A percentile compares a stretch with the other conserved stretches of the same genome.
Evolutionary conservation across 2,888 invertebrate species (phyloP).

Genomic region (Psylliodes chrysocephalus): DNA sequence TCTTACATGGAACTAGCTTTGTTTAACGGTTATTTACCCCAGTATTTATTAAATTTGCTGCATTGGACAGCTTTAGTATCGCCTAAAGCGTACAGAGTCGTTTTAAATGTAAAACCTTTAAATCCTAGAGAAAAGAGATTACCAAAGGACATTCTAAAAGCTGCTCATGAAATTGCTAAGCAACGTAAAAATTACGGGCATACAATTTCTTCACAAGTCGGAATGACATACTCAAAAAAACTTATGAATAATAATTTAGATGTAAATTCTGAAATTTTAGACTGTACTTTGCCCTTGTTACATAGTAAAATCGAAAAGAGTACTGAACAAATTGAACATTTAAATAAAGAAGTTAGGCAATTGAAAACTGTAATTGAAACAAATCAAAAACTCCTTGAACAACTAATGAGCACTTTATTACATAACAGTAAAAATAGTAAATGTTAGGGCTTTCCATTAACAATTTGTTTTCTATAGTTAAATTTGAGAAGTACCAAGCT

Average conservation of each 20-base stretch:
- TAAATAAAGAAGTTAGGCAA: constrained; percentile 75
- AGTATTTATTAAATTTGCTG: constrained; percentile 77
- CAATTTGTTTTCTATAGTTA: neutral
- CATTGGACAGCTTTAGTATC: constrained; percentile 83
- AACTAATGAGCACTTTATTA: constrained; percentile 55
- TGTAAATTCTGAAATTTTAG: constrained; percentile 57
- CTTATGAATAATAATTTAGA: constrained; percentile 72
- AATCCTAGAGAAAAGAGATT: constrained; percentile 85
- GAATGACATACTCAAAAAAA: constrained; percentile 72
- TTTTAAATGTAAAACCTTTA: constrained; percentile 83
- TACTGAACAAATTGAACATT: constrained; percentile 73
- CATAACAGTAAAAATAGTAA: constrained; percentile 47
- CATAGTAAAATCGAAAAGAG: constrained; percentile 76
- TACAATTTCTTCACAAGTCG: constrained; percentile 74
- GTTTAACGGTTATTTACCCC: constrained; percentile 82
- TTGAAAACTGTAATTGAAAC: constrained; percentile 60
- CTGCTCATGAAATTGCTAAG: constrained; percentile 84
- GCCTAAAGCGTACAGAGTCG: constrained; percentile 84
- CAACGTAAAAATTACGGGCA: constrained; percentile 77
- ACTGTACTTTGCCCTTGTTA: constrained; percentile 66
- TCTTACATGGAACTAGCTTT: constrained; percentile 85
- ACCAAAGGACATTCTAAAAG: constrained; percentile 81
- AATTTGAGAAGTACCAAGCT: neutral
- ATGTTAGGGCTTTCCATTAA: constrained; percentile 22
- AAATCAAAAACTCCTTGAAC: constrained; percentile 57